Evolutionary conservation across 2,888 invertebrate genomes (phyloP).

Genomic region (Ornithoptera priamus): DNA sequence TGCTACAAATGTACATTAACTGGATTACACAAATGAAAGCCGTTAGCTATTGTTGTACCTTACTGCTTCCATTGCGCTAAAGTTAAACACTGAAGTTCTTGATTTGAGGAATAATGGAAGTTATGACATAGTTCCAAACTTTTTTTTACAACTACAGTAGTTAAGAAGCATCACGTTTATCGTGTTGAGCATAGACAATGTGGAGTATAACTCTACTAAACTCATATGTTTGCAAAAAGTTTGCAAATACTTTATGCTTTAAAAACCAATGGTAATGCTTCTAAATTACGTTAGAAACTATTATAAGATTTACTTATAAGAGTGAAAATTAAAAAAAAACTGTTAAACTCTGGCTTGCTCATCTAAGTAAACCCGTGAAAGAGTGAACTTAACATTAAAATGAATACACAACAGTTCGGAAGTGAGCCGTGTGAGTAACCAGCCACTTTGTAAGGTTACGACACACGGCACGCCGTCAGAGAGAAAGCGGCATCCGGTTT

Average conservation of each 20-base stretch:
- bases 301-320: not conserved
- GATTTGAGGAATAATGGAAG: no score
- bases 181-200: not conserved
- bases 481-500: conserved; percentile 38
- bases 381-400: conserved; percentile 10
- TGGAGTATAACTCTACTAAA: not conserved
- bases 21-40: no score
- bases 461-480: conserved; percentile 42
- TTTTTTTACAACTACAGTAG: not conserved
- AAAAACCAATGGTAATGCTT: not conserved
- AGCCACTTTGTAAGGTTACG: conserved; percentile 48
- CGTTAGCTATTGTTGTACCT: no score
- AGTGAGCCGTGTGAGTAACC: conserved; percentile 29
- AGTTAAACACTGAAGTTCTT: no score
- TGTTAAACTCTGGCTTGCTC: not conserved
- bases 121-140: not conserved
- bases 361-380: not conserved
- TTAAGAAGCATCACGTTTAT: not conserved
- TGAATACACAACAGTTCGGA: conserved; percentile 11
- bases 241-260: not conserved
- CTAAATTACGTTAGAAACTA: not conserved
- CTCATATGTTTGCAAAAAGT: not conserved
- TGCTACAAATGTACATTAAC: no score
- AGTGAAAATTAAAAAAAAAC: not conserved
- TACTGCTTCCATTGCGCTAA: no score